Conservation (phyloP, 1,140 invertebrate genomes). For the Drosophila rufa region DNA sequence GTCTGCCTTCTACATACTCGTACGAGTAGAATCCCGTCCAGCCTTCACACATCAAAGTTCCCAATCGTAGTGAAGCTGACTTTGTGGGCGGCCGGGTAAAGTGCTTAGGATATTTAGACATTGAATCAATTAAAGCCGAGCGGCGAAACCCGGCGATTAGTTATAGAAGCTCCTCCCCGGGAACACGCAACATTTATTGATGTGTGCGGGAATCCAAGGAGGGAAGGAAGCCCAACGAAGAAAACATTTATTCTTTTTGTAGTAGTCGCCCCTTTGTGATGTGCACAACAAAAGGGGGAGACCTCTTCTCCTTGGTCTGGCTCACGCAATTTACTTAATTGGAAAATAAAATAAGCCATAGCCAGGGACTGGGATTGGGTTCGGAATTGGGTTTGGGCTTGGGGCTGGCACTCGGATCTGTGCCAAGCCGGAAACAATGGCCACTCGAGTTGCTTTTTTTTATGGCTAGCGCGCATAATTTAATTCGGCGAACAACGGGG, state of each 20-base stretch:
- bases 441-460: constrained; percentile 39
- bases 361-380: constrained; percentile 12
- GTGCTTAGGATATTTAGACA: constrained; percentile 63
- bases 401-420: constrained; percentile 2
- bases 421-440: constrained; percentile 59
- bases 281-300: constrained; percentile 29
- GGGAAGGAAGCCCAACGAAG: constrained; percentile 4
- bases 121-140: constrained; percentile 75
- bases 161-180: constrained; percentile 22
- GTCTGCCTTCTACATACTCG: not conserved
- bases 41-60: constrained; percentile 64
- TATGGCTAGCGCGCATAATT: constrained; percentile 70
- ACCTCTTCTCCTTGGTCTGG: constrained; percentile 26
- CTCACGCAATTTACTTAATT: constrained; percentile 80
- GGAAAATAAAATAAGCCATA: constrained; percentile 73
- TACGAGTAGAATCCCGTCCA: not conserved
- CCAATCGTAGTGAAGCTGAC: constrained; percentile 73
- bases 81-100: constrained; percentile 47
- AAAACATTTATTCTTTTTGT: constrained; percentile 46
- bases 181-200: constrained; percentile 41
- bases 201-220: constrained; percentile 25
- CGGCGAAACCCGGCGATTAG: constrained; percentile 39
- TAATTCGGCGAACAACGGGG: constrained; percentile 61
- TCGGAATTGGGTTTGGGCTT: not conserved
- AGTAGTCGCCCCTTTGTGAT: constrained; percentile 11